A percentile compares a stretch with the other conserved stretches of the same genome.
These are phyloP conservation scores for Oreortyx pictus DNA, from an alignment of 2,797 vertebrate species.

Conservation along the genomic window DNA sequence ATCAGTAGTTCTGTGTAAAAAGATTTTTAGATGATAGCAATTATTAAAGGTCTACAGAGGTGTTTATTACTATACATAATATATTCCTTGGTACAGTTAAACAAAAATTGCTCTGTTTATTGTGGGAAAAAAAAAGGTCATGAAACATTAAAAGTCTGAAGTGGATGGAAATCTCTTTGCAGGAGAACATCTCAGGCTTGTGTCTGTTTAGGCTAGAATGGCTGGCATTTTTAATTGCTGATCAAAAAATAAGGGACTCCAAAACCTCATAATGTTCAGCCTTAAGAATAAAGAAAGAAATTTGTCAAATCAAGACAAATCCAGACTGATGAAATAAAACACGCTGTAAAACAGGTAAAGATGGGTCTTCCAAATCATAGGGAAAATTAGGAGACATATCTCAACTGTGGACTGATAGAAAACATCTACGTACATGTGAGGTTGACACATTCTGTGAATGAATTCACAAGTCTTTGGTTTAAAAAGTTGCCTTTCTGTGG, in stretches of 20 bases:
- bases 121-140: not conserved
- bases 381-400: not conserved
- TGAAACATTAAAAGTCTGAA: not conserved
- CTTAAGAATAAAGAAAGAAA: not conserved
- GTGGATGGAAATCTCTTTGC: not conserved
- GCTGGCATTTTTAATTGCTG: not conserved
- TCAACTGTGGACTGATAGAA: not conserved
- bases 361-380: not conserved
- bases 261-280: not conserved
- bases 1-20: not conserved
- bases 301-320: not conserved
- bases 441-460: not conserved
- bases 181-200: not conserved
- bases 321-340: not conserved
- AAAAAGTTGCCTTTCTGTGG: not conserved
- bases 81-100: not conserved
- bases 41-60: not conserved
- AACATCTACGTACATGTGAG: not conserved
- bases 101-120: not conserved
- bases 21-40: slow-evolving; percentile 13
- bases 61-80: not conserved
- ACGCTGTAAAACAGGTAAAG: not conserved
- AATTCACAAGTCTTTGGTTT: not conserved
- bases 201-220: not conserved
- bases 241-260: not conserved